Conservation (phyloP, 2,797 vertebrate genomes). For the Melanotaenia maccullochi region DNA sequence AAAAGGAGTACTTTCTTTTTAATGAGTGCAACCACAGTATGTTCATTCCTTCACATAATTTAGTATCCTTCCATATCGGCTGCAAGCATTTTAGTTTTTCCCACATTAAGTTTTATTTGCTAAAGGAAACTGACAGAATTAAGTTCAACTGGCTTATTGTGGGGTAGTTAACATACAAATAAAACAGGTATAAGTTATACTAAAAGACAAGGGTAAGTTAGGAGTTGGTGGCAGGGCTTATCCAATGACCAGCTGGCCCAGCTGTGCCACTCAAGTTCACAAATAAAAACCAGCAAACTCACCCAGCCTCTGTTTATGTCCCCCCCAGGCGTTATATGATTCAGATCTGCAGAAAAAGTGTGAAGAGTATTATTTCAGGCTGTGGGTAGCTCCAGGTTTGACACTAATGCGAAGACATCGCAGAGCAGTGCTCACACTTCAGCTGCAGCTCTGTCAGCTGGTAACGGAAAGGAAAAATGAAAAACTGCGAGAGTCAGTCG, state of each 20-base stretch:
- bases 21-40: too few relatives aligned
- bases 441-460: conserved; percentile 47
- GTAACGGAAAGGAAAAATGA: conserved; percentile 16
- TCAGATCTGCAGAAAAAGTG: conserved; percentile 46
- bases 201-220: conserved; percentile 24
- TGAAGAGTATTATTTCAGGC: conserved; percentile 37
- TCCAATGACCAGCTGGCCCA: conserved; percentile 30
- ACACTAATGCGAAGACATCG: conserved; percentile 52
- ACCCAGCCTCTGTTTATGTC: conserved; percentile 33
- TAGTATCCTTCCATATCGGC: too few relatives aligned
- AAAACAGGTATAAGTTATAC: conserved; percentile 20
- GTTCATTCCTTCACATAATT: too few relatives aligned
- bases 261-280: conserved; percentile 26
- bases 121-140: background rate
- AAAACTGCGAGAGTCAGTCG: conserved; percentile 48
- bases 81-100: background rate
- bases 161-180: too few relatives aligned
- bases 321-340: conserved; percentile 34
- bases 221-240: conserved; percentile 14
- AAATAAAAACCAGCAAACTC: conserved; percentile 48
- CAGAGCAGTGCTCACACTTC: conserved; percentile 24
- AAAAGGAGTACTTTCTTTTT: too few relatives aligned
- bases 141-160: too few relatives aligned
- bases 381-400: conserved; percentile 41
- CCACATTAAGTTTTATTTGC: background rate